Evolutionary conservation across 2,888 invertebrate genomes (phyloP).

Genomic region (Orchesella flavescens): DNA sequence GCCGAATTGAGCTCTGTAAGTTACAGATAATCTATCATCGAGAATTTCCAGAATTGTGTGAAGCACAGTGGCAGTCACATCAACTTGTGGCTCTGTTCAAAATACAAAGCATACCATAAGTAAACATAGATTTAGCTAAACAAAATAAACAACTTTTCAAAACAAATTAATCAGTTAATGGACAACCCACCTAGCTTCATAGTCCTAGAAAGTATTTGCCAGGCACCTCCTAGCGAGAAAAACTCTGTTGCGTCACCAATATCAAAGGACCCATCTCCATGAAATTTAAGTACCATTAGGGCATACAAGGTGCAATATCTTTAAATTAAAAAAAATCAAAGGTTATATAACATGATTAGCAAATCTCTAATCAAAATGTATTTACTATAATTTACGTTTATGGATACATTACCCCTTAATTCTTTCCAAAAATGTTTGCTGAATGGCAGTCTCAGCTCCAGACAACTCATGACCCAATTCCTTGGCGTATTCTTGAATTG

Average conservation of each 20-base stretch:
- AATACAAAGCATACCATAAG: conserved; percentile 1
- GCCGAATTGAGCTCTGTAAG: conserved; percentile 67
- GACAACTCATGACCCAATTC: conserved; percentile 66
- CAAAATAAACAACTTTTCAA: not conserved
- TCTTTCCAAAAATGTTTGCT: conserved; percentile 68
- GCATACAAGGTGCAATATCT: conserved; percentile 71
- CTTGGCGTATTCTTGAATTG: conserved; percentile 66
- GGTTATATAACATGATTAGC: not conserved
- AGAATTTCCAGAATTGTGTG: conserved; percentile 69
- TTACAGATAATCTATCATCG: conserved; percentile 59
- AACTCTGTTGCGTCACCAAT: conserved; percentile 64
- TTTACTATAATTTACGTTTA: too few relatives aligned
- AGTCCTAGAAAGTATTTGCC: conserved; percentile 68
- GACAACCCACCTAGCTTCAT: conserved; percentile 68
- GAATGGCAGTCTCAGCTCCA: conserved; percentile 66
- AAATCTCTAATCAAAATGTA: too few relatives aligned
- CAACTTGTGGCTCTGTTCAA: conserved; percentile 70
- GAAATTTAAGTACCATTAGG: conserved; percentile 67
- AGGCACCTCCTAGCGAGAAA: conserved; percentile 70
- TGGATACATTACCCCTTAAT: conserved; percentile 64
- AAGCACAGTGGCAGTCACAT: conserved; percentile 70
- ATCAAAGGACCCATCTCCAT: conserved; percentile 47
- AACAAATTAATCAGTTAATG: not conserved
- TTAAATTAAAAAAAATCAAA: conserved; percentile 2
- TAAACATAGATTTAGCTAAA: conserved; percentile 1